These are phyloP conservation scores for Muntiacus reevesi DNA, from an alignment of 2,113 vertebrate species.

Conservation along the genomic window DNA sequence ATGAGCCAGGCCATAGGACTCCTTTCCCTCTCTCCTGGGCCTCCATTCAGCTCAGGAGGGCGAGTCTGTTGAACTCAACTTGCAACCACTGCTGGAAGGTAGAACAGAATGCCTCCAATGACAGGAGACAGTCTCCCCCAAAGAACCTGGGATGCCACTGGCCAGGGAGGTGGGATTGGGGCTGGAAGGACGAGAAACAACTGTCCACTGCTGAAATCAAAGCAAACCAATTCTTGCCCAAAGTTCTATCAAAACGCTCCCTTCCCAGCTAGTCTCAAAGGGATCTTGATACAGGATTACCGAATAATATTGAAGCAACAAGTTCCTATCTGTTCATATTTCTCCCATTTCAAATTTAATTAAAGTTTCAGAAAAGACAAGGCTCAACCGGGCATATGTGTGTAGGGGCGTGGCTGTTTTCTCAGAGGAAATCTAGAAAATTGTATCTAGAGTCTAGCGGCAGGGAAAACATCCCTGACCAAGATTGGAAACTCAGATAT, in stretches of 20 bases:
- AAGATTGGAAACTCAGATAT: background rate
- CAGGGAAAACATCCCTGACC: background rate
- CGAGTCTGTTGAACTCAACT: background rate
- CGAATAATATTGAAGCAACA: background rate
- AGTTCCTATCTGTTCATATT: background rate
- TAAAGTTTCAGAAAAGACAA: background rate
- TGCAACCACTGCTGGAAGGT: fast-evolving
- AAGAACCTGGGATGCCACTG: fast-evolving
- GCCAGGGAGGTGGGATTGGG: background rate
- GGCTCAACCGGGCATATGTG: fast-evolving
- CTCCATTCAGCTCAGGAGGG: background rate
- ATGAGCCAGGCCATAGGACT: fast-evolving
- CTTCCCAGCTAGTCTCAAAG: background rate
- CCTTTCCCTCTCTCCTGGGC: fast-evolving
- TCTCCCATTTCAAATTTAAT: conserved; percentile 11
- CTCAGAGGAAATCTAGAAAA: background rate
- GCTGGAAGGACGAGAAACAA: background rate
- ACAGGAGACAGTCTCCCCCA: background rate
- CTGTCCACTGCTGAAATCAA: fast-evolving
- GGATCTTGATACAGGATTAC: background rate
- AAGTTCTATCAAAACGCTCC: background rate
- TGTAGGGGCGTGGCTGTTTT: background rate
- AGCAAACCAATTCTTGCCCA: background rate
- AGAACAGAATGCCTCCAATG: fast-evolving
- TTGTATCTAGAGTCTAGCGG: fast-evolving